phyloP scores from a whole-genome alignment of 2,888 invertebrate genomes.

The Agonopterix alstromeriana region DNA sequence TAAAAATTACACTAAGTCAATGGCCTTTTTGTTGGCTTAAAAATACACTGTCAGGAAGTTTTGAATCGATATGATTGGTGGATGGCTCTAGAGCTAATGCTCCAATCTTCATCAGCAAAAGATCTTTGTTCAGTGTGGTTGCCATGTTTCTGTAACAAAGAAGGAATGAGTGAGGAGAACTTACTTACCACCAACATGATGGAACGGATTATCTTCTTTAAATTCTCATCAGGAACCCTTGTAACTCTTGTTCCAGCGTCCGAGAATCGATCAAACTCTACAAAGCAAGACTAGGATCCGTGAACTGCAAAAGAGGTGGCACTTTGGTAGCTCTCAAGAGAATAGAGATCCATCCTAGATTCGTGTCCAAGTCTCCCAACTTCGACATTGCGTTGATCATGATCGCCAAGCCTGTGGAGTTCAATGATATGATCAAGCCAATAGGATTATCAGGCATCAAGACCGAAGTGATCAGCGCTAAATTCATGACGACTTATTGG shows the following conservation, averaged over 20 bases:
- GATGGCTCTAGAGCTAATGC: too few relatives aligned
- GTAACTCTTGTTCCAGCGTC: constrained; percentile 32
- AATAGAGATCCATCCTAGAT: constrained; percentile 46
- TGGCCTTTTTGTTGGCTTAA: too few relatives aligned
- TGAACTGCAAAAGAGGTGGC: constrained; percentile 55
- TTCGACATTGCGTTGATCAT: constrained; percentile 47
- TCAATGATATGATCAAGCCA: constrained; percentile 30
- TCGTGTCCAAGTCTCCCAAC: constrained; percentile 26
- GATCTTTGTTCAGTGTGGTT: too few relatives aligned
- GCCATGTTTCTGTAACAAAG: too few relatives aligned
- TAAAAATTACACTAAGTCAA: too few relatives aligned
- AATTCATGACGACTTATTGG: constrained; percentile 56
- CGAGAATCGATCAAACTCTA: constrained; percentile 52
- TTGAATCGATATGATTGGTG: too few relatives aligned
- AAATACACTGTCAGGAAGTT: too few relatives aligned
- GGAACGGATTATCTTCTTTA: background rate
- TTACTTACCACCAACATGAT: background rate
- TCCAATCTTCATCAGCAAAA: too few relatives aligned
- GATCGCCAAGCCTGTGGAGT: constrained; percentile 26
- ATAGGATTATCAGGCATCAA: constrained; percentile 33
- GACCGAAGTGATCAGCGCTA: constrained; percentile 36
- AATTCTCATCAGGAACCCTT: background rate
- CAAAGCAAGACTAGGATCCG: constrained; percentile 47
- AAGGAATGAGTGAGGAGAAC: background rate
- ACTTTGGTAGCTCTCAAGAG: constrained; percentile 32